Base-by-base conservation (phyloP, 2,797 vertebrate species). In the Sebastolobus altivelis region DNA sequence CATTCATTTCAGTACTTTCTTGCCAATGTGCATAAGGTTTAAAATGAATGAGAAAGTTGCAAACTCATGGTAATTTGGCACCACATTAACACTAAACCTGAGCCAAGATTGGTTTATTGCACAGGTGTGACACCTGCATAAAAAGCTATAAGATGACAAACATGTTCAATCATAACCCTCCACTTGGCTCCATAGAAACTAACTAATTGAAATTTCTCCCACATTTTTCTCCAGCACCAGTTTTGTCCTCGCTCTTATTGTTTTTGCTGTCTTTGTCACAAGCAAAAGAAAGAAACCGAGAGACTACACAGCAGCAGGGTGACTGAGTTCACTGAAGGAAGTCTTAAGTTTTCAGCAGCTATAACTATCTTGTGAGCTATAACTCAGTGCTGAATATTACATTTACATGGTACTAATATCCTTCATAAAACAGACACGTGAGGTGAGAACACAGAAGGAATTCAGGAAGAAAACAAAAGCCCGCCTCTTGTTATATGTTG, bases 121-220 rank as follows among this genome's bases (percentile, higher is more conserved):
- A 58, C 18, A 20, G 18, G 83, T 25, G 10, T 80, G 81, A 84
- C 27, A 38, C 14, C 13, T 65, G n/a, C 22, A 73, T 75, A 33
- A 65, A 75, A 61, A 59, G 3, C 54, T 55, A 6, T 72, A 69
- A 77, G 74, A 75, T 29, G 2, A 20, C 12, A 3, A n/a, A 16
- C 7, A 59, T 1, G 3, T 38, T 61, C 54, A 58, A 40, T 65
- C 22, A 20, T 74, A 54, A 58, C 35, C 5, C 43, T 46, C 0
- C 27, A 4, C 3, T 33, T 29, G 29, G 11, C 52, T 4, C 25
- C 22, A 59, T 54, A 55, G 13, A 72, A 68, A 65, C 18, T 3
- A 40, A 68, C 18, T 13, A 22, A 73, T 6, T 9, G 5, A 33
- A 33, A 43, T 0, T n/a, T 65, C 6, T 8, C 16, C 3, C 4